phyloP scores from a whole-genome alignment of 2,888 invertebrate species.

The Agrotis clavis region DNA sequence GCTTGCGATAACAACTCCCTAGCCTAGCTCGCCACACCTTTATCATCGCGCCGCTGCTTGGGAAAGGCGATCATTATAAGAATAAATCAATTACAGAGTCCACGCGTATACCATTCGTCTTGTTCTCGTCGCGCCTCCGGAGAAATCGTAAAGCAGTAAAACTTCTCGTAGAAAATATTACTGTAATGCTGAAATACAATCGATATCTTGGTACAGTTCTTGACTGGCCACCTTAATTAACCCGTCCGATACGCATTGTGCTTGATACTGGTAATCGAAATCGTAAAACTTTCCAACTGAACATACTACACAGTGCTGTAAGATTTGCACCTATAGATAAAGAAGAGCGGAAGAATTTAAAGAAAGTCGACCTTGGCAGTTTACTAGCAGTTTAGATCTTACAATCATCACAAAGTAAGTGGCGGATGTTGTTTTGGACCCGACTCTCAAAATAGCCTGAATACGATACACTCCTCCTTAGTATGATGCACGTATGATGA shows the following conservation, averaged over 20 bases:
- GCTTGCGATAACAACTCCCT: constrained; percentile 89
- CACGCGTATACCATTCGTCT: constrained; percentile 72
- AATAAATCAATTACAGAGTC: constrained; percentile 86
- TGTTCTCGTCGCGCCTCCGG: constrained; percentile 68
- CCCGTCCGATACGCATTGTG: constrained; percentile 72
- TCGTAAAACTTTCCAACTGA: constrained; percentile 74
- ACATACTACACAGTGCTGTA: constrained; percentile 45
- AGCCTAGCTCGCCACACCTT: constrained; percentile 83
- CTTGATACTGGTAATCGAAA: constrained; percentile 72
- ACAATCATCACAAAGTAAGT: background rate
- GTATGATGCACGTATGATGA: background rate
- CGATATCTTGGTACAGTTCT: constrained; percentile 66
- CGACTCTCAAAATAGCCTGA: background rate
- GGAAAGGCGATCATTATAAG: constrained; percentile 88
- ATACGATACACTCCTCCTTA: background rate
- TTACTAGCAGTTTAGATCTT: background rate
- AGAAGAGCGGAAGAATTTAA: constrained; percentile 8
- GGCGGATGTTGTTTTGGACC: background rate
- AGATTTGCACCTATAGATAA: constrained; percentile 21
- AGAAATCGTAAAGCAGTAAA: constrained; percentile 76
- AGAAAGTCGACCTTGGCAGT: background rate
- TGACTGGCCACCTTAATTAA: constrained; percentile 75
- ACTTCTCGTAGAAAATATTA: constrained; percentile 67
- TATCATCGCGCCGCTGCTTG: constrained; percentile 85
- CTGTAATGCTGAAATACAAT: constrained; percentile 68